These are phyloP conservation scores for Vipera ursinii DNA, from an alignment of 2,797 vertebrate species.

Conservation along the genomic window DNA sequence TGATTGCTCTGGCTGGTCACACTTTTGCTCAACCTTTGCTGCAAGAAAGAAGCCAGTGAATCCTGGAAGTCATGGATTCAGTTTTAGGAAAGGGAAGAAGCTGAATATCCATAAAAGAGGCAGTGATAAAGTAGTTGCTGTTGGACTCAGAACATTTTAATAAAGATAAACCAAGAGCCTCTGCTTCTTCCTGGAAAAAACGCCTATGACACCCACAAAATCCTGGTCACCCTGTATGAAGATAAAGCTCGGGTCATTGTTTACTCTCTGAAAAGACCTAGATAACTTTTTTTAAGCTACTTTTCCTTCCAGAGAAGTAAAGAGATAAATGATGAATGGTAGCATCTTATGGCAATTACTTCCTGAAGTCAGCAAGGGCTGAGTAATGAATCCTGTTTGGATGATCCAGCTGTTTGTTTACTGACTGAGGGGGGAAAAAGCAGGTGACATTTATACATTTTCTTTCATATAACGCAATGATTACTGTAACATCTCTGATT, in stretches of 20 bases:
- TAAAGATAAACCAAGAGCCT: neutral
- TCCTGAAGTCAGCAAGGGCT: neutral
- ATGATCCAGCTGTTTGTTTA: conserved; percentile 6
- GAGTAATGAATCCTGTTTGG: neutral
- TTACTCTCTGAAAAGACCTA: neutral
- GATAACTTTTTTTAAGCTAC: neutral
- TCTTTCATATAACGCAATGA: neutral
- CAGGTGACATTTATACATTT: neutral
- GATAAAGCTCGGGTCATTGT: neutral
- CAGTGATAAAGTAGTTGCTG: neutral
- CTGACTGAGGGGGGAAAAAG: neutral
- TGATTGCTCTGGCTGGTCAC: neutral
- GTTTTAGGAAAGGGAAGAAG: neutral
- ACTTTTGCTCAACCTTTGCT: neutral
- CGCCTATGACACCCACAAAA: neutral
- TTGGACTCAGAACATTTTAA: neutral
- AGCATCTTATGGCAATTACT: neutral
- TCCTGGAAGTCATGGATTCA: neutral
- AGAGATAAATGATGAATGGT: neutral
- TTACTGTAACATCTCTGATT: neutral
- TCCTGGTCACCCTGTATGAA: neutral
- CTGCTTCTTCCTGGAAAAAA: neutral
- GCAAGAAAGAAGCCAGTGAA: neutral
- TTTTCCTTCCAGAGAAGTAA: neutral
- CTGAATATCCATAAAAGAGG: neutral